Percentiles rank a stretch among this genome's conserved stretches.
phyloP scores from a whole-genome alignment of 1,140 invertebrate species.

The Chlorops oryzae region DNA sequence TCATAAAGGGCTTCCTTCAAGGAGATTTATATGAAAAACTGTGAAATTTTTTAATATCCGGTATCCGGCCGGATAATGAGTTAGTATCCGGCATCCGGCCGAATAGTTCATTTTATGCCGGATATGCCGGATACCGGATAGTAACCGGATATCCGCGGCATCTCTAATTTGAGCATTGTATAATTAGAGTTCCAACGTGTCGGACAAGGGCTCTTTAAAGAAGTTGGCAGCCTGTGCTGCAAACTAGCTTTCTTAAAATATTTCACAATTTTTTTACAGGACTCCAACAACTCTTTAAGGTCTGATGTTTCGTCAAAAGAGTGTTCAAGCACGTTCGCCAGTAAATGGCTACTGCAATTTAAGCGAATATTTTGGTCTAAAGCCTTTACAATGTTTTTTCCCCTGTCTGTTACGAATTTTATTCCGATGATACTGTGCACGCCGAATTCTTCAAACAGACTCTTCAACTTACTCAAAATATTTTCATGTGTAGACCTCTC shows the following conservation, averaged over 20 bases:
- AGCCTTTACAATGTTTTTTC: slow-evolving; percentile 3
- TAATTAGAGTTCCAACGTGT: slow-evolving; percentile 16
- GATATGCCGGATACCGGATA: too few relatives aligned
- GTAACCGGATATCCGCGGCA: too few relatives aligned
- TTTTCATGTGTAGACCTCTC: slow-evolving; percentile 5
- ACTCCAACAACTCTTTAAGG: neutral
- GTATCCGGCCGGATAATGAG: too few relatives aligned
- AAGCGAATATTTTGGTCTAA: neutral
- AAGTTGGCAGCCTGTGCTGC: slow-evolving; percentile 10
- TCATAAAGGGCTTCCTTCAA: too few relatives aligned
- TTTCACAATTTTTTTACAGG: slow-evolving; percentile 4
- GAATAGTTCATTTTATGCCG: too few relatives aligned
- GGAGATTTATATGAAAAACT: too few relatives aligned
- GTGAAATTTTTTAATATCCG: too few relatives aligned
- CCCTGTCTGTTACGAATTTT: slow-evolving; percentile 10
- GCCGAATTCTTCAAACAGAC: slow-evolving; percentile 8
- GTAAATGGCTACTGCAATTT: neutral
- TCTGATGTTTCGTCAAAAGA: neutral
- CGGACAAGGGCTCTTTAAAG: slow-evolving; percentile 14
- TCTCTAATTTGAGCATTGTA: slow-evolving; percentile 16
- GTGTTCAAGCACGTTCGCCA: neutral
- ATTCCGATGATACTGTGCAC: neutral
- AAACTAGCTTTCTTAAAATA: slow-evolving; percentile 3
- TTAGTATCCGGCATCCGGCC: too few relatives aligned
- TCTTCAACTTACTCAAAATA: slow-evolving; percentile 8